Base-by-base conservation (phyloP, 1,140 invertebrate genomes). In the Acarapis woodi region DNA sequence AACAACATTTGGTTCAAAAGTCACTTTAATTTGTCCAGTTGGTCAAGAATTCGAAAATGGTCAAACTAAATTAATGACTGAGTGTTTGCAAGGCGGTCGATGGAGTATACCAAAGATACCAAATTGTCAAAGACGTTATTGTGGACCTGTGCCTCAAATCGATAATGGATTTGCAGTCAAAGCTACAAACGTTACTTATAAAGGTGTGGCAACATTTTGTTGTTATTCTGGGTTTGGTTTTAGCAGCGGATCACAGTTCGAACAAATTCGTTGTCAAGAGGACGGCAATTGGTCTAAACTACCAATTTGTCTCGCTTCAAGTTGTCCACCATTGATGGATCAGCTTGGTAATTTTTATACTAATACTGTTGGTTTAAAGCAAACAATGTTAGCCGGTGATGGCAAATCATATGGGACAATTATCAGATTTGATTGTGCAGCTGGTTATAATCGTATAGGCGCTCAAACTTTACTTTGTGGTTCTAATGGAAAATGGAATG, bases 171-270 rank as follows among this genome's bases (percentile, higher is more conserved):
- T 88, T 52, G 88, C 83, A 1, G 83, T 87, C 50, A 76, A 73
- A 32, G 82, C 83, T 1, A 74, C 77, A 0, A 93, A 90, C 53
- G 83, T 93, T 3, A 90, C 83, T 1, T 93, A 80, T 47, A 66
- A 68, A 42, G 85, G 83, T 10, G 62, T 80, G 44, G 83, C 82
- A 18, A 85, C 77, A 43, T 94, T 90, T 53, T 78, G 87, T 49
- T 93, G 85, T 54, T 90, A 93, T 50, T 80, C 83, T 26, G 85
- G 85, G 23, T 94, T 93, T 53, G 77, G 74, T 37, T 90, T 94
- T 49, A 68, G 76, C 4, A 75, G 77, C 26, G 71, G 73, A 38
- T 63, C 71, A 47, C 74, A 77, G 1, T 73, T 75, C 26, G 82
- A 90, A 58, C 73, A 71, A 48, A 79, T 88, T 41, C 75, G 73